These are phyloP conservation scores for Chloroclystis v-ata DNA, from an alignment of 2,888 invertebrate species.

Conservation along the genomic window DNA sequence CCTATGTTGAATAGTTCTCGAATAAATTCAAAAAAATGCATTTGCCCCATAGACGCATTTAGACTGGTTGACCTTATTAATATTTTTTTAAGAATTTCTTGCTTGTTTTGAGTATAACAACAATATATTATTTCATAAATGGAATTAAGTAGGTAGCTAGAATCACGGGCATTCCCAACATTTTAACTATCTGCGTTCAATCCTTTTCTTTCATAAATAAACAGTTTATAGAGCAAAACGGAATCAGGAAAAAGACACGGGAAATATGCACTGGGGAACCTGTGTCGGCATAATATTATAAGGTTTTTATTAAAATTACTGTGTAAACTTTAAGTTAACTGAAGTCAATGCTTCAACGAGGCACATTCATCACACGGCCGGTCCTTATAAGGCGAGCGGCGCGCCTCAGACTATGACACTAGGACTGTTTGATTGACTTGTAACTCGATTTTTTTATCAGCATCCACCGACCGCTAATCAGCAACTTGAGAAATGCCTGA, in stretches of 20 bases:
- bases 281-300: conserved; percentile 25
- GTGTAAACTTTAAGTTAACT: conserved; percentile 20
- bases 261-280: conserved; percentile 21
- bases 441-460: conserved; percentile 36
- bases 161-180: not conserved
- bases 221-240: conserved; percentile 28
- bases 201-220: conserved; percentile 29
- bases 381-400: conserved; percentile 49
- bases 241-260: conserved; percentile 20
- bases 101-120: no score
- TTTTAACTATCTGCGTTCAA: conserved; percentile 10
- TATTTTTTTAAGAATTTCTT: no score
- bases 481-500: conserved; percentile 3
- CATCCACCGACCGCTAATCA: conserved; percentile 18
- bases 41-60: no score
- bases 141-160: not conserved
- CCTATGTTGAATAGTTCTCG: no score
- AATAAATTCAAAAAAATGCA: no score
- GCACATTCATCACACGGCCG: conserved; percentile 45
- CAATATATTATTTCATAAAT: no score
- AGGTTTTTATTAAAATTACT: conserved; percentile 23
- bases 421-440: conserved; percentile 63
- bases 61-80: no score
- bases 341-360: conserved; percentile 32
- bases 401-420: conserved; percentile 53